Base-by-base conservation (phyloP, 2,888 invertebrate species). In the Chrysomela aeneicollis region DNA sequence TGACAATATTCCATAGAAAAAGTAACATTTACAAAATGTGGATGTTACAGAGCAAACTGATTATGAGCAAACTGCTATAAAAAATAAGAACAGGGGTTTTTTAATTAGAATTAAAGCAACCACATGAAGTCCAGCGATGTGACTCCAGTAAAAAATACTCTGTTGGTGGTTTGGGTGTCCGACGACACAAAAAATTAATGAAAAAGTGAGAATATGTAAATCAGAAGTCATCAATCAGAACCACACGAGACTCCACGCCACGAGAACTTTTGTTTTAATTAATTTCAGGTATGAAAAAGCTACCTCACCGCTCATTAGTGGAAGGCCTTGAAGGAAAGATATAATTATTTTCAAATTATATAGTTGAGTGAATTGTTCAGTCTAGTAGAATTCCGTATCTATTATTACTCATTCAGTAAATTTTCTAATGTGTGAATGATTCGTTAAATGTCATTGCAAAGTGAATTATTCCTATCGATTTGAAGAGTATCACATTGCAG, bases 321-420 rank as follows among this genome's bases (percentile, higher is more conserved):
- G 3, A 18, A 26, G 30, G 6, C 57, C 46, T 57, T 55, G 55
- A 55, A 26, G 42, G 21, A 22, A 17, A 55, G 26, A 52, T 57
- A 51, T 57, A 61, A 61, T 64, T 61, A 64, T 57, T 47, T 64
- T 64, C 57, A 58, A 64, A 64, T 64, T 58, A 59, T 59, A 49
- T 59, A 59, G 47, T 26, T 6, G 26, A 26, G 49, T 59, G 54
- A 15, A 54, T 46, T 55, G 59, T 67, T 67, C 64, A 64, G n/a
- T 67, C 63, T 66, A 66, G 67, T 61, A 57, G 62, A 46, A 57
- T 50, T 62, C n/a, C 15, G 42, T 15, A 15, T 3, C 6, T 26
- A 26, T 26, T 26, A 26, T 26, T 5, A 6, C 6, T 26, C 6
- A 5, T 26, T 26, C 26, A 26, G n/a, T n/a, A n/a, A n/a, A n/a